Evolutionary conservation across 2,113 vertebrate genomes (phyloP).

Genomic region (Nyctibius bracteatus): DNA sequence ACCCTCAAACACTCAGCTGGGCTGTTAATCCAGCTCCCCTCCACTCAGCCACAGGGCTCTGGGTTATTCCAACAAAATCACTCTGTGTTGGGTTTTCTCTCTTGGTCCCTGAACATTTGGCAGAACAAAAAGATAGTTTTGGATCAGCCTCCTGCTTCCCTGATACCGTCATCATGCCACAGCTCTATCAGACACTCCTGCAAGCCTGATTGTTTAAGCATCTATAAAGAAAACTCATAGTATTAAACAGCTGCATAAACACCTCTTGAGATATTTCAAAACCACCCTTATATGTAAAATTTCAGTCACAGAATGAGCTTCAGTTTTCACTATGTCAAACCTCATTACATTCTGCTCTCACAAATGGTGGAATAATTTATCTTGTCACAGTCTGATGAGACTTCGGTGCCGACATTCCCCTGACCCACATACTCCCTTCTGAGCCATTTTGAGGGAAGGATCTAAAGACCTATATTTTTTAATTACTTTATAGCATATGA

Average conservation of each 20-base stretch:
- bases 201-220: not conserved
- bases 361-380: conserved; percentile 35
- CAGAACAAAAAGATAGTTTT: not conserved
- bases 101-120: not conserved
- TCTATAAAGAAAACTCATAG: not conserved
- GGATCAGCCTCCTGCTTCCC: not conserved
- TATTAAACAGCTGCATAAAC: not conserved
- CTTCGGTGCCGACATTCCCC: fast-evolving
- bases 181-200: not conserved
- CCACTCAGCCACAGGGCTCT: not conserved
- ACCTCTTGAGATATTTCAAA: not conserved
- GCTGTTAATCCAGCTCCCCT: not conserved
- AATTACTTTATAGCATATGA: conserved; percentile 17
- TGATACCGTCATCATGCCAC: not conserved
- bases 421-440: conserved; percentile 21
- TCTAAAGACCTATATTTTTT: conserved; percentile 1
- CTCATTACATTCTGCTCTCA: not conserved
- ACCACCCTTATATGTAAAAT: not conserved
- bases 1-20: not conserved
- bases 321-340: not conserved
- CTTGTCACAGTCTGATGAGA: conserved; percentile 25
- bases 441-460: not conserved
- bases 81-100: fast-evolving
- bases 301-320: not conserved
- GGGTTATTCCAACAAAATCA: not conserved